Evolutionary conservation across 1,140 invertebrate genomes (phyloP), one percentile per base, ranked within the genome.

Genomic region (Diachasmimorpha longicaudata): DNA sequence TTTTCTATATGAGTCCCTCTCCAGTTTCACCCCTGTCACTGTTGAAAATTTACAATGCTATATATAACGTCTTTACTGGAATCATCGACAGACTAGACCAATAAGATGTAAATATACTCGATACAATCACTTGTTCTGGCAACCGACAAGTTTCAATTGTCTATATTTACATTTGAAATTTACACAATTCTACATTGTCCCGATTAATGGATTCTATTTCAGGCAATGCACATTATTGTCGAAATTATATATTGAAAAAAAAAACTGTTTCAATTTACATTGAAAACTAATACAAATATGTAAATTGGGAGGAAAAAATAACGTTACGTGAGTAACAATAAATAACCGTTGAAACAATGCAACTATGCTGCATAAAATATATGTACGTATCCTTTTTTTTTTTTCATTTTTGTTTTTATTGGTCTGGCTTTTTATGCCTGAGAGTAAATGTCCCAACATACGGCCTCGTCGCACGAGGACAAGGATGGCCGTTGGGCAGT

Each of bases 91-190:
- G 14, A 6, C 48, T 52, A 52, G 48, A 52, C n/a, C 48, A 52
- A 52, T 52, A 52, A 52, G 6, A 52, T 52, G 48, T 52, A 52
- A 52, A 52, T 52, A 52, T 52, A 52, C 48, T 52, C 48, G 3
- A 52, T 68, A 11, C 66, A 68, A 68, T 68, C 31, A 68, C 31
- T 68, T 68, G 66, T 68, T 68, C 66, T 68, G 66, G 36, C 31
- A 68, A 68, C 66, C 37, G 9, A 58, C 16, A 10, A 67, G 25
- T 37, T 67, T 31, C 25, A 31, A 67, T 67, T 37, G 63, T 67
- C 63, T n/a, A n/a, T n/a, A 67, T 36, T 37, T 23, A 67, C 21
- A 37, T 67, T 67, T 37, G 16, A 23, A 63, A 9, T 63, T 14
- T 23, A 25, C 4, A 19, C 58, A 19, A 66, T 21, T 66, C 21